Conservation (phyloP, 2,113 vertebrate species). For the Geothlypis trichas region DNA sequence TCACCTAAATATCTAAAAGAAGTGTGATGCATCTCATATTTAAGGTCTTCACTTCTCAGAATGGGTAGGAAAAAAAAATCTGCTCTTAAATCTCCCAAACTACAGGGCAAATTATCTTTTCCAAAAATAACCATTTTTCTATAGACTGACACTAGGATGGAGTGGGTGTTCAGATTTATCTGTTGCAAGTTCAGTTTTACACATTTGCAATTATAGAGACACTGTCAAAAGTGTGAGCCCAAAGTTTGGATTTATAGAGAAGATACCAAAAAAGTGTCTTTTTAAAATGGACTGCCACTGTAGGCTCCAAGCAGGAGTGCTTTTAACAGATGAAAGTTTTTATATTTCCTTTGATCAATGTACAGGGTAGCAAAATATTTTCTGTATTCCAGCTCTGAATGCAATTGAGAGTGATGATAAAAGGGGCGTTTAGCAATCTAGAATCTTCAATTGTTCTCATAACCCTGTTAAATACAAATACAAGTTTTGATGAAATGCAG, state of each 20-base stretch:
- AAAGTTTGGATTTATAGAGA: constrained; percentile 10
- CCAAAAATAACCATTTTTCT: constrained; percentile 7
- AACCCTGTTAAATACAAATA: not conserved
- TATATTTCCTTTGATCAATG: not conserved
- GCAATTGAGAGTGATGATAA: not conserved
- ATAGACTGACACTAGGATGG: not conserved
- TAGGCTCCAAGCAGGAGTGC: not conserved
- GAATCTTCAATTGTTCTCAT: not conserved
- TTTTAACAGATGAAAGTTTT: not conserved
- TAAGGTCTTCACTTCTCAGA: not conserved
- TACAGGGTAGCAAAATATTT: not conserved
- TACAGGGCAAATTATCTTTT: not conserved
- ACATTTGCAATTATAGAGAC: not conserved
- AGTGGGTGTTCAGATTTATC: constrained; percentile 34
- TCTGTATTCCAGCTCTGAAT: not conserved
- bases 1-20: not conserved
- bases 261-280: not conserved
- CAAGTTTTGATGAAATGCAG: not conserved
- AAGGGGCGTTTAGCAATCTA: not conserved
- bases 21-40: not conserved
- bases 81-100: not conserved
- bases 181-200: constrained; percentile 1
- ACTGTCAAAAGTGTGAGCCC: constrained; percentile 1
- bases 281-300: not conserved
- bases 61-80: not conserved